A percentile compares a stretch with the other conserved stretches of the same genome.
Conservation (phyloP, 2,888 invertebrate species). For the Kryphioiulus occultus region DNA sequence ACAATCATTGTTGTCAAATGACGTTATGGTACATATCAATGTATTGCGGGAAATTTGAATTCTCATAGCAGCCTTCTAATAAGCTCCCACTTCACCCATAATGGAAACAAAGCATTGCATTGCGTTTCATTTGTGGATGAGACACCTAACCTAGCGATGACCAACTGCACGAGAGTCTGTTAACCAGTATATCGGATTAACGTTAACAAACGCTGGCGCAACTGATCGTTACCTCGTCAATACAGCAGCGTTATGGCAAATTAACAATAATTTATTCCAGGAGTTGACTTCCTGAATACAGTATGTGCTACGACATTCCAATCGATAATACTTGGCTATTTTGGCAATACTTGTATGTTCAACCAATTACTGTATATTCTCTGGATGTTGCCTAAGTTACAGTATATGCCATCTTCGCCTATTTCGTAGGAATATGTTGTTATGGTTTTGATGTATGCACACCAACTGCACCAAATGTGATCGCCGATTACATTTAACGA, state of each 20-base stretch:
- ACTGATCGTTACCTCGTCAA: not conserved
- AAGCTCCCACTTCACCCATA: not conserved
- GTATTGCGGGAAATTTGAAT: not conserved
- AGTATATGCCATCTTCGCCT: too few relatives aligned
- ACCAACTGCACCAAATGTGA: too few relatives aligned
- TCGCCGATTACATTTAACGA: not conserved
- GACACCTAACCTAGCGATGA: not conserved
- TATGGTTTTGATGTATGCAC: too few relatives aligned
- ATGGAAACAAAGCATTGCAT: conserved; percentile 5
- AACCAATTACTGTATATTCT: too few relatives aligned
- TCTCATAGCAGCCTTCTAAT: not conserved
- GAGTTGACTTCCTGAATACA: too few relatives aligned
- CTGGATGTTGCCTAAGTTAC: too few relatives aligned
- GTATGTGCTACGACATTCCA: too few relatives aligned
- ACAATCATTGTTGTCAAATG: not conserved
- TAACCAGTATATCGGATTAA: not conserved
- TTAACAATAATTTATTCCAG: too few relatives aligned
- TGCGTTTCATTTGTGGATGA: not conserved
- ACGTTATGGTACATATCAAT: not conserved
- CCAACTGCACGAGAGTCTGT: not conserved
- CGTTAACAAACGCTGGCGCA: not conserved
- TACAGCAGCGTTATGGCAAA: not conserved
- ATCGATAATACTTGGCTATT: too few relatives aligned
- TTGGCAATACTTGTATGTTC: too few relatives aligned
- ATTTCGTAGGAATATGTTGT: too few relatives aligned